Base-by-base conservation (phyloP, 2,888 invertebrate species). In the Cephus sareptanus region DNA sequence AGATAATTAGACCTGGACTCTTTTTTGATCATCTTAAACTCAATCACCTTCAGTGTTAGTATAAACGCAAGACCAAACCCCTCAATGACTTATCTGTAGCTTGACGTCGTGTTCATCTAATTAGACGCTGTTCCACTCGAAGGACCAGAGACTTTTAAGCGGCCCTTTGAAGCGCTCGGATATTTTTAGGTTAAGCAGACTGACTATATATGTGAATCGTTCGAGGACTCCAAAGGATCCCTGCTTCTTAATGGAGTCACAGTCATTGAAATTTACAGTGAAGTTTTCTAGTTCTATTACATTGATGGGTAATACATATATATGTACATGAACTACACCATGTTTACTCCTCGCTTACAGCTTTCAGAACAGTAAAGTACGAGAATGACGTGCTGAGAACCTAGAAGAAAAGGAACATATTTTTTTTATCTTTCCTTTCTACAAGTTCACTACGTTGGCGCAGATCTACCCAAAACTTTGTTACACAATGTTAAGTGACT, bases 381-480 rank as follows among this genome's bases (percentile, higher is more conserved):
- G 89, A 89, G 80, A 89, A 90, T 34, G 89, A 89, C 30, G 88
- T 86, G 69, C 87, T 87, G 70, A 90, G 81, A 70, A 90, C 89
- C 89, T 90, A 82, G 13, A 77, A 79, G 74, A 70, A 15, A 34
- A 56, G 12, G 31, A 33, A 12, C 4, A 23, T 23, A 56, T 9
- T 4, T 56, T 4, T 40, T 23, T 56, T 23, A 56, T 56, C 23
- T 56, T 9, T 9, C 56, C 23, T 56, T 56, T 56, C 56, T 23
- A 23, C 0, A 56, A 56, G 56, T 56, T 23, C 56, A 9, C 23
- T 23, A 23, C 56, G 23, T 2, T 56, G 9, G 56, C 23, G 56
- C 23, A 15, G 6, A 56, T 56, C 56, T 23, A 9, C 23, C 56
- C 15, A 56, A 56, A 56, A 56, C 23, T 56, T 56, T 56, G 56